phyloP scores from a whole-genome alignment of 2,797 vertebrate species.

The Channa striata region DNA sequence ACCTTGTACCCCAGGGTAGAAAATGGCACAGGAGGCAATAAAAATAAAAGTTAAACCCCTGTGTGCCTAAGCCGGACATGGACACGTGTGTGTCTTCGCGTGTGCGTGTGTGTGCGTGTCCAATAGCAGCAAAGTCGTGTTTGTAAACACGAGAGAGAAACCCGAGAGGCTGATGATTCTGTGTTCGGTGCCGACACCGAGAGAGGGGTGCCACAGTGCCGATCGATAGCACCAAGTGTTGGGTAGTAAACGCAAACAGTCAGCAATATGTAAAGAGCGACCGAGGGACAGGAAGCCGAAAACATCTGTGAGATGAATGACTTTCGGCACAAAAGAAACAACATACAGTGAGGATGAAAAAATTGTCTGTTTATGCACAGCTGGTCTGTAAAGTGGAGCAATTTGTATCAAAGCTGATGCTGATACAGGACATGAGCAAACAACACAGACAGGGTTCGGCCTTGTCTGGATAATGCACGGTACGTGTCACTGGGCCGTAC shows the following conservation, averaged over 20 bases:
- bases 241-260: constrained; percentile 54
- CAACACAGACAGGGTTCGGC: constrained; percentile 60
- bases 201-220: constrained; percentile 66
- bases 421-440: constrained; percentile 48
- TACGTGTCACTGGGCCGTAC: constrained; percentile 44
- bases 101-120: constrained; percentile 30
- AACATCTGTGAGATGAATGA: constrained; percentile 50
- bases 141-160: constrained; percentile 79
- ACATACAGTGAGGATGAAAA: not conserved
- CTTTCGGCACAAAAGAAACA: constrained; percentile 32
- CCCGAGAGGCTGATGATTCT: constrained; percentile 70
- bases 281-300: constrained; percentile 51
- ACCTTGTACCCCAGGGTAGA: constrained; percentile 61
- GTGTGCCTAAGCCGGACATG: constrained; percentile 24
- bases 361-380: constrained; percentile 10
- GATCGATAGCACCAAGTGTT: constrained; percentile 75
- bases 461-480: constrained; percentile 68
- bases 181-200: constrained; percentile 69
- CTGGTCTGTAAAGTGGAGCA: constrained; percentile 26
- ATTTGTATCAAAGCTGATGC: constrained; percentile 52
- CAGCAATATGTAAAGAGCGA: constrained; percentile 44
- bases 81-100: constrained; percentile 8
- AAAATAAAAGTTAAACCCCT: constrained; percentile 71
- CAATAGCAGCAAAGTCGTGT: constrained; percentile 59
- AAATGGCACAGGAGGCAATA: constrained; percentile 67